These are phyloP conservation scores for Mormyrops attenuatus DNA, from an alignment of 2,797 vertebrate species.

Conservation along the genomic window DNA sequence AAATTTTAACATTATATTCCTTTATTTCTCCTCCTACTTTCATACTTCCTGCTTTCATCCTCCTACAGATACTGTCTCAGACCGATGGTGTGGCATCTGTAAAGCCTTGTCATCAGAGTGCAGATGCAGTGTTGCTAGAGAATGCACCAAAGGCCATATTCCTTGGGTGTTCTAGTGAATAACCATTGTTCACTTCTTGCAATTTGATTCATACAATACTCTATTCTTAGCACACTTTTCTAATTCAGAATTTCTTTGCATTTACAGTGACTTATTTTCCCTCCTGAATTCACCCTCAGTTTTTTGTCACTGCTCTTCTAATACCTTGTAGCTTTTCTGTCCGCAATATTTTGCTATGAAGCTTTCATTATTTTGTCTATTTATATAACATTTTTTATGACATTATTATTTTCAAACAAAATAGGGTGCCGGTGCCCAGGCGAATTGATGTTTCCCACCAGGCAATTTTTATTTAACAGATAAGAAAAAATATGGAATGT, in stretches of 20 bases:
- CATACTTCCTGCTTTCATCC: neutral
- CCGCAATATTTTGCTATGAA: neutral
- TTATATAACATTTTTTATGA: constrained; percentile 1
- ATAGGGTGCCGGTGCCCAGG: neutral
- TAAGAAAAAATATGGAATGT: neutral
- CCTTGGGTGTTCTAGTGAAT: neutral
- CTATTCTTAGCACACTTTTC: neutral
- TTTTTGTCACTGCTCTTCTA: neutral
- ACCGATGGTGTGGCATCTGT: neutral
- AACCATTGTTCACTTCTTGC: neutral
- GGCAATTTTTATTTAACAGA: neutral
- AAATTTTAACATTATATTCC: neutral
- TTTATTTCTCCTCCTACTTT: neutral
- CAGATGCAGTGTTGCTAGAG: neutral
- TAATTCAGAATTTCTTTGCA: neutral
- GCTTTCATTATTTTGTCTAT: neutral
- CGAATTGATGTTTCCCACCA: neutral
- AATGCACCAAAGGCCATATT: neutral
- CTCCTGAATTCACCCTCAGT: neutral
- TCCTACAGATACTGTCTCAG: neutral
- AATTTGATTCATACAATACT: neutral
- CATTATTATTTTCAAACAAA: neutral
- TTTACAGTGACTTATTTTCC: neutral
- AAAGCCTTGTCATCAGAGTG: neutral
- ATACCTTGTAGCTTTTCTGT: neutral